These are phyloP conservation scores for Neoniphon sammara DNA, from an alignment of 2,797 vertebrate genomes.

Conservation along the genomic window DNA sequence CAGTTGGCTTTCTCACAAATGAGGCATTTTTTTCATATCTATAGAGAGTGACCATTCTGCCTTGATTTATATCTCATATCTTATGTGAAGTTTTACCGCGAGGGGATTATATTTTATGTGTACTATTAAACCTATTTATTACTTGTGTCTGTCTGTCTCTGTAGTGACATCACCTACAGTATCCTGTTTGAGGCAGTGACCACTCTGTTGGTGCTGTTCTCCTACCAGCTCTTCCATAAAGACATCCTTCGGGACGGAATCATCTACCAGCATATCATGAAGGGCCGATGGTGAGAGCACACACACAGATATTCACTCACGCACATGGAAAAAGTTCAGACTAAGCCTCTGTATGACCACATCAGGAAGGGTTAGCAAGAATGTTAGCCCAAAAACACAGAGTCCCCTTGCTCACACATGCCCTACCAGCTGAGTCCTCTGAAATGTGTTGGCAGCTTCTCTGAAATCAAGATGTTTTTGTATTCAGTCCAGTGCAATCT, in stretches of 20 bases:
- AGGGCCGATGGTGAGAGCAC: slow-evolving; percentile 89
- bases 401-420: neutral
- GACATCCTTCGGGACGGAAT: slow-evolving; percentile 91
- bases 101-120: neutral
- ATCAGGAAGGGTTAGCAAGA: neutral
- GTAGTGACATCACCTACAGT: slow-evolving; percentile 96
- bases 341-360: neutral
- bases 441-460: slow-evolving; percentile 38
- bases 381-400: neutral
- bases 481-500: slow-evolving; percentile 33
- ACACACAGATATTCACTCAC: slow-evolving; percentile 6
- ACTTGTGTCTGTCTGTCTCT: slow-evolving; percentile 27
- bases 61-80: neutral
- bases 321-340: neutral
- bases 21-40: neutral
- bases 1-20: too few species aligned
- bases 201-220: slow-evolving; percentile 92
- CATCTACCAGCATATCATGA: slow-evolving; percentile 92
- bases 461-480: slow-evolving; percentile 38
- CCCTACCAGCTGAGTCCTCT: slow-evolving; percentile 19
- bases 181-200: slow-evolving; percentile 96
- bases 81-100: neutral
- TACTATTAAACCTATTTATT: neutral
- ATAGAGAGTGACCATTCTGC: neutral
- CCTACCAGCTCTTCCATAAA: slow-evolving; percentile 97